Evolutionary conservation across 1,140 invertebrate genomes (phyloP).

Genomic region (Monomorium pharaonis): DNA sequence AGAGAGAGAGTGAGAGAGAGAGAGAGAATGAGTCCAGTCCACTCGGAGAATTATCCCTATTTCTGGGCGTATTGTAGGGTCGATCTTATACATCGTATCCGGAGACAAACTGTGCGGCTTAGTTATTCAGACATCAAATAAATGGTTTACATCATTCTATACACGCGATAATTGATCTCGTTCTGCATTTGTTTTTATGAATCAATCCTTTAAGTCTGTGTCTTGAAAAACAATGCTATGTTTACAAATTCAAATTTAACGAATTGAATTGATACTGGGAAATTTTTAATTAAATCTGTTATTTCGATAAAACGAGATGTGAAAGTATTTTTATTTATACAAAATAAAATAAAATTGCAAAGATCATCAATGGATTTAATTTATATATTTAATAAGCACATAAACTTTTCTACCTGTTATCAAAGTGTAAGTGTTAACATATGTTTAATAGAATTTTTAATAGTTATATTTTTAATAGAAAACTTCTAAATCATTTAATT

Average conservation of each 20-base stretch:
- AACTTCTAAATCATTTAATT: background rate
- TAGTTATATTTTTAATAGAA: background rate
- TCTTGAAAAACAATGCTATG: background rate
- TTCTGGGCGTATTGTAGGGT: conserved; percentile 45
- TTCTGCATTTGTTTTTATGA: background rate
- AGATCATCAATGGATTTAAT: background rate
- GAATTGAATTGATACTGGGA: background rate
- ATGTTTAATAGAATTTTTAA: too few relatives aligned
- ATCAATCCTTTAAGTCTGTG: background rate
- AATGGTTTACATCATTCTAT: background rate
- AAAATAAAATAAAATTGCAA: background rate
- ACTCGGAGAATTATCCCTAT: conserved; percentile 57
- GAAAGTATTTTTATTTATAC: background rate
- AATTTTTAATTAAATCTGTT: conserved; percentile 25
- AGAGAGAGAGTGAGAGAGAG: background rate
- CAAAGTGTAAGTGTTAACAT: too few relatives aligned
- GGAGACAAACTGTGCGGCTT: background rate
- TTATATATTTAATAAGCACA: background rate
- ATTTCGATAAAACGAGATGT: background rate
- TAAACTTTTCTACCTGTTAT: background rate
- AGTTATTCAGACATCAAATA: background rate
- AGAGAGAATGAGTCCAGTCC: conserved; percentile 14
- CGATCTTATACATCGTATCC: conserved; percentile 32
- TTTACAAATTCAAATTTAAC: background rate
- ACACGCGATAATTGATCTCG: conserved; percentile 11